phyloP scores from a whole-genome alignment of 1,140 invertebrate species.

The Paramacrobiotus metropolitanus region DNA sequence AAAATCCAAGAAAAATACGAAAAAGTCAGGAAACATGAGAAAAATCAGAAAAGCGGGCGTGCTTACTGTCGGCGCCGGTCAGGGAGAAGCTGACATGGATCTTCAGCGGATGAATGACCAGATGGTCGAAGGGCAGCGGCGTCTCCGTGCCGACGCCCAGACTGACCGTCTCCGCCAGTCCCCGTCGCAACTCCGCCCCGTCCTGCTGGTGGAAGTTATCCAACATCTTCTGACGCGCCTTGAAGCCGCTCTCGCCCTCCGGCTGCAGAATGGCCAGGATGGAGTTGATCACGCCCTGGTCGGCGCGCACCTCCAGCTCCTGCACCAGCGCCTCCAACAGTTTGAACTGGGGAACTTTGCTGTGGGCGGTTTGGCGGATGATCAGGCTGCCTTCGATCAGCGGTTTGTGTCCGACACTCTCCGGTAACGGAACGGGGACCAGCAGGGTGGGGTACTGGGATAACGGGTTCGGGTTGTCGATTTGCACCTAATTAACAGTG shows the following conservation, averaged over 20 bases:
- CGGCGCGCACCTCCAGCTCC: not conserved
- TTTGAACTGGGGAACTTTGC: not conserved
- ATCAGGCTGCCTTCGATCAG: not conserved
- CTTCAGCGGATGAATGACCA: constrained; percentile 20
- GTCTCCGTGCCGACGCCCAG: not conserved
- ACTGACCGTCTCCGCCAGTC: not conserved
- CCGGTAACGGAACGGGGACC: not conserved
- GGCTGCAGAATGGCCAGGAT: not conserved
- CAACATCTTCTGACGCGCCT: constrained; percentile 1
- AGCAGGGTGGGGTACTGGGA: not conserved
- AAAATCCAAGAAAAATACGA: not conserved
- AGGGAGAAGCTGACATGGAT: constrained; percentile 53
- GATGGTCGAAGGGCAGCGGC: not conserved
- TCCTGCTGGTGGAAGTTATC: not conserved
- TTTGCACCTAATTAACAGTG: no score
- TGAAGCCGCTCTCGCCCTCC: not conserved
- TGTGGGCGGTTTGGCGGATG: not conserved
- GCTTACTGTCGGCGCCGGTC: constrained; percentile 30
- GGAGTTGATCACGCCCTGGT: constrained; percentile 1
- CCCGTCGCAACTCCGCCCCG: not conserved
- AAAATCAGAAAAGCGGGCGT: not conserved
- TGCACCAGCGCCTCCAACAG: not conserved
- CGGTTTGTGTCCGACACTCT: not conserved
- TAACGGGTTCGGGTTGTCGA: constrained; percentile 1
- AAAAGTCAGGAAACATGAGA: not conserved